Evolutionary conservation across 2,888 invertebrate genomes (phyloP).

Genomic region (Leptinotarsa tumamoca): DNA sequence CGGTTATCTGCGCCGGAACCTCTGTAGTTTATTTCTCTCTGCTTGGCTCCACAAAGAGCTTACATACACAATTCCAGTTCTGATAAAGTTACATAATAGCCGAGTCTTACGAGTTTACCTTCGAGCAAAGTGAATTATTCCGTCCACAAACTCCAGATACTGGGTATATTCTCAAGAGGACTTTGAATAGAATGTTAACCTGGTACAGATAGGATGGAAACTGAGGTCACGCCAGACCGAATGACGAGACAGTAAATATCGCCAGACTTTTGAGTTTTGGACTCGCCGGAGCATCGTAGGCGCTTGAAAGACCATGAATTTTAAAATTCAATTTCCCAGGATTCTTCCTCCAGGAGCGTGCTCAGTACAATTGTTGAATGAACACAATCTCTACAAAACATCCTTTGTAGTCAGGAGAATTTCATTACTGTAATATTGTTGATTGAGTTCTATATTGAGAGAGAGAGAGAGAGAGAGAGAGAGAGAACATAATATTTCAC

Average conservation of each 20-base stretch:
- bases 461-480: too few species aligned
- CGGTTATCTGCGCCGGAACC: conserved; percentile 7
- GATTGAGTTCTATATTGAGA: too few species aligned
- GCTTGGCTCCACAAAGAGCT: conserved; percentile 11
- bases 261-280: neutral
- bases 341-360: neutral
- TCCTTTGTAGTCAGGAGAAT: neutral
- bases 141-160: conserved; percentile 2
- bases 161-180: conserved; percentile 12
- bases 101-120: conserved; percentile 25
- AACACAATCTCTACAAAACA: neutral
- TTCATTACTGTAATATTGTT: too few species aligned
- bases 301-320: conserved; percentile 11
- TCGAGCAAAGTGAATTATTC: conserved; percentile 29
- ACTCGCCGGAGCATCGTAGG: neutral
- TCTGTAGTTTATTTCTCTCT: conserved; percentile 3
- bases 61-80: conserved; percentile 18
- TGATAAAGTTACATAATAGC: conserved; percentile 17
- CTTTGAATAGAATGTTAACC: conserved; percentile 12
- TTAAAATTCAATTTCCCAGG: conserved; percentile 10
- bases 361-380: neutral
- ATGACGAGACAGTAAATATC: conserved; percentile 13
- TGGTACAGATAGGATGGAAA: conserved; percentile 3
- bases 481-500: too few species aligned
- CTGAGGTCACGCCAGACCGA: neutral